Percentiles rank a stretch among this genome's conserved stretches.
Evolutionary conservation across 92 coral and sea anemone genomes (phyloP).

Genomic region (Bergia puertoricense): DNA sequence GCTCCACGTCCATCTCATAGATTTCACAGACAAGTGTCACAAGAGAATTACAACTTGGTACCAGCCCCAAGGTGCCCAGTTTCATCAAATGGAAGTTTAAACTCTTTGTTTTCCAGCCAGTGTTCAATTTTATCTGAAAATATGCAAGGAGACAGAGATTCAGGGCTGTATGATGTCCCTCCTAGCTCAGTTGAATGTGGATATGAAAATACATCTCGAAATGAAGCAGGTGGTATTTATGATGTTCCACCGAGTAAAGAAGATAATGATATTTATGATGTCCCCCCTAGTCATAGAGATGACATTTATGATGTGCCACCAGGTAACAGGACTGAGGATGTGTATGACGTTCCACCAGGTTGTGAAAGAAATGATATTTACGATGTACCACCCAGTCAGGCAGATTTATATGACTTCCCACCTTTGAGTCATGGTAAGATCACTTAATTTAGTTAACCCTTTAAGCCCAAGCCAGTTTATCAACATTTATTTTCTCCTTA

Average conservation of each 20-base stretch:
- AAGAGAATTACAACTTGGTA: constrained; percentile 65
- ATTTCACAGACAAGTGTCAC: constrained; percentile 49
- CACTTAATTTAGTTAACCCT: neutral
- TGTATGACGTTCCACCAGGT: constrained; percentile 58
- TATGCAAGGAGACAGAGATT: constrained; percentile 58
- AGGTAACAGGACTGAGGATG: constrained; percentile 10
- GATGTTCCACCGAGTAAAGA: constrained; percentile 40
- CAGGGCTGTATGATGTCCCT: constrained; percentile 71
- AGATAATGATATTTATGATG: constrained; percentile 57
- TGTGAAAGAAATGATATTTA: constrained; percentile 15
- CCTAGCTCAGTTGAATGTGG: constrained; percentile 40
- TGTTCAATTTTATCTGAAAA: constrained; percentile 40
- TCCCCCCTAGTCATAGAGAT: constrained; percentile 48
- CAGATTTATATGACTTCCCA: neutral
- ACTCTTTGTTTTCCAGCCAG: constrained; percentile 49
- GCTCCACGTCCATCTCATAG: constrained; percentile 31
- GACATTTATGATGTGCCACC: constrained; percentile 53
- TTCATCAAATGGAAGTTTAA: constrained; percentile 35
- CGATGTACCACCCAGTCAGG: constrained; percentile 19
- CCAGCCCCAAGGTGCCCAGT: constrained; percentile 54
- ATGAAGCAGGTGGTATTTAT: constrained; percentile 24
- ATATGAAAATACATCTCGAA: constrained; percentile 14
- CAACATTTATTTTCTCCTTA: no score
- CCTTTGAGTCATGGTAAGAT: constrained; percentile 16
- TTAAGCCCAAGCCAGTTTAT: no score